A percentile compares a stretch with the other conserved stretches of the same genome.
phyloP scores from a whole-genome alignment of 2,113 vertebrate genomes.

The Myocastor coypus region DNA sequence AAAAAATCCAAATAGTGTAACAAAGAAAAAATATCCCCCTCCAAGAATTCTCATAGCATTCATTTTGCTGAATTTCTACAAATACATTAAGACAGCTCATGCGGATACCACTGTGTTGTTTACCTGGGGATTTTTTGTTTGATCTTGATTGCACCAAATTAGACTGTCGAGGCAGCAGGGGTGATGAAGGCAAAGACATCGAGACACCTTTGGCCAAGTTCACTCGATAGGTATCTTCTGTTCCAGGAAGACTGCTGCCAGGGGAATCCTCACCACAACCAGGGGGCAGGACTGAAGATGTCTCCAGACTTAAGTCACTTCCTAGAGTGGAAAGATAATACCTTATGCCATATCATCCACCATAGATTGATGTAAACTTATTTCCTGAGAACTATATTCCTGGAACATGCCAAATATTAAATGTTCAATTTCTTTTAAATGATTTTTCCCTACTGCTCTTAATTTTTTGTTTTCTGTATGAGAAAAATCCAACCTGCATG shows the following conservation, averaged over 20 bases:
- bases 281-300: conserved; percentile 82
- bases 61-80: neutral
- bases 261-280: conserved; percentile 84
- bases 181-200: conserved; percentile 98
- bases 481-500: neutral
- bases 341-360: neutral
- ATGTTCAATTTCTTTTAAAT: neutral
- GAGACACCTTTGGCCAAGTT: conserved; percentile 94
- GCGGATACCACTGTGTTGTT: neutral
- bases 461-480: neutral
- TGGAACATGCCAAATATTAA: conserved; percentile 20
- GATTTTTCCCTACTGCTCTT: neutral
- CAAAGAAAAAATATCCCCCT: neutral
- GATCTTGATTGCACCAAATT: conserved; percentile 92
- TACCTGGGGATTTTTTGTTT: conserved; percentile 98
- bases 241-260: conserved; percentile 74
- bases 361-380: neutral
- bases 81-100: neutral
- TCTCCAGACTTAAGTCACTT: conserved; percentile 90
- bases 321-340: conserved; percentile 74
- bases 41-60: neutral
- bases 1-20: neutral
- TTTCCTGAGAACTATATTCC: conserved; percentile 28
- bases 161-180: conserved; percentile 95
- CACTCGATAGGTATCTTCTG: conserved; percentile 90